Base-by-base conservation (phyloP, 2,797 vertebrate species). In the Moxostoma hubbsi region DNA sequence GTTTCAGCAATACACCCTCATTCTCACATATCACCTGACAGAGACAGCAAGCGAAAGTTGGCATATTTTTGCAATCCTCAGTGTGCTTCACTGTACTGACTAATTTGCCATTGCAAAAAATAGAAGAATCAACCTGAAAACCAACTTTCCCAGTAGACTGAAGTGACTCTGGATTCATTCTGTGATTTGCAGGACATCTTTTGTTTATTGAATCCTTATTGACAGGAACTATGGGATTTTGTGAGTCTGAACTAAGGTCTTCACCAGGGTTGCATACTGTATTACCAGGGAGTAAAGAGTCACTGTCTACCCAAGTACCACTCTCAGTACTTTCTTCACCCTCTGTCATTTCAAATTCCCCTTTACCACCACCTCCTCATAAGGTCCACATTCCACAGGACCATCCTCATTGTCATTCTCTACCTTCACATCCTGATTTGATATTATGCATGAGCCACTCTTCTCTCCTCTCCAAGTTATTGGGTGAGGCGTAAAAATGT, bases 41-140 rank as follows among this genome's bases (percentile, higher is more conserved):
- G 24, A 24, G 2, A 24, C 24, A 24, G 24, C 24, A 24, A 24
- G 24, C 24, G 2, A 24, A 24, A 24, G 24, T 24, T 24, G 24
- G 24, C 24, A 24, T 24, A 24, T 24, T 1, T 24, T 24, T 24
- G 24, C 24, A 24, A 24, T 24, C 24, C 2, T 24, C 24, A 24
- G 24, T 24, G 24, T 24, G 24, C 24, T 24, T 24, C 24, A 1
- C 24, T 24, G 24, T 24, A 24, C 24, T 24, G 24, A 24, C 24
- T 12, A 47, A 67, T 50, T 74, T 79, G 54, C 65, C 63, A 5
- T 63, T 64, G 15, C 79, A 65, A 63, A 79, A 85, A 11, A 12
- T 53, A 5, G 76, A 16, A 12, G 82, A 82, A 13, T 57, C 53
- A 1, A 3, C 50, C 5, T 43, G 18, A 77, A 49, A 51, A 5